Evolutionary conservation across 1,140 invertebrate species (phyloP), one percentile per base, ranked within the genome.

Genomic region (Calycopis cecrops): DNA sequence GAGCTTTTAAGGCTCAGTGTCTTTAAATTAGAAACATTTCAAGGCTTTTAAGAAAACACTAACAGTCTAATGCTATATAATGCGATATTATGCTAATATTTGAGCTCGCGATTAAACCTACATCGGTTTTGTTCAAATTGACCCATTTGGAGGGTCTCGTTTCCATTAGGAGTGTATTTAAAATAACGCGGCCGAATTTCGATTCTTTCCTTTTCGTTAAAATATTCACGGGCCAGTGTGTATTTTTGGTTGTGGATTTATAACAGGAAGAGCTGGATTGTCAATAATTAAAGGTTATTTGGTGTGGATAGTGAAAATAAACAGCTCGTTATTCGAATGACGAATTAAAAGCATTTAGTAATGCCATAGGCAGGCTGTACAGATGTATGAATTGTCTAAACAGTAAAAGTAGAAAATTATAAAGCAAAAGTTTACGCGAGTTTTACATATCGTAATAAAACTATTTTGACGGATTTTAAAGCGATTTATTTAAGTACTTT

Each of bases 41-140:
- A 28, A 28, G 6, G 21, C 21, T 38, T 38, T 38, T n/a, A 38
- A 38, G 37, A 38, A 38, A 38, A 38, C 2, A 38, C 37, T 38
- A 8, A 8, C 37, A 3, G 37, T 9, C 37, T 38, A 38, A 38
- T 10, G 9, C 37, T 1, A 38, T 38, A 9, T 38, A 38, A 38
- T 38, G 37, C 37, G 37, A 38, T 38, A 38, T 38, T 38, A 38
- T 38, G 37, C 37, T 38, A 38, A 38, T 38, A 38, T 38, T 38
- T 38, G 9, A 38, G 37, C 37, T 12, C 9, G 37, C 3, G 37
- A 38, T 38, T 38, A 38, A 38, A 38, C 37, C 37, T 38, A 38
- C 12, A 38, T 38, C 37, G 37, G 37, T 28, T 38, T 38, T 38
- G 37, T 38, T 38, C 1, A 38, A 38, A 38, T 38, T 38, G 37